Percentiles rank a stretch among this genome's conserved stretches.
phyloP scores from a whole-genome alignment of 2,888 invertebrate species.

The Mellilla xanthometata region DNA sequence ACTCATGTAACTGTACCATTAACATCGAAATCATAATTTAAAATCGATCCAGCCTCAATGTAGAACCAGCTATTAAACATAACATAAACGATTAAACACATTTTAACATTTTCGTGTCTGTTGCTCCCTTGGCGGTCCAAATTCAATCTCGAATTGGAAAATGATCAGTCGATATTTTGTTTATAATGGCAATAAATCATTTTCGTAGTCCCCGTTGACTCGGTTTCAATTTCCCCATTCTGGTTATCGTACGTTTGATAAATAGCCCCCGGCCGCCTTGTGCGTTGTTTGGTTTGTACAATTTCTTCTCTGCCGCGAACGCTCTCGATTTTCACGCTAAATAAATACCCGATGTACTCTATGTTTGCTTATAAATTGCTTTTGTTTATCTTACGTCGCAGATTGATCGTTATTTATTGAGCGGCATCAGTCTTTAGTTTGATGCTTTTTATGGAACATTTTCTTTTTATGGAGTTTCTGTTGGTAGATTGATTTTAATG shows the following conservation, averaged over 20 bases:
- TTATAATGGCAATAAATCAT: constrained; percentile 79
- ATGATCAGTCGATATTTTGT: constrained; percentile 78
- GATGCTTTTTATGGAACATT: constrained; percentile 22
- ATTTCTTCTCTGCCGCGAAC: constrained; percentile 55
- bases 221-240: constrained; percentile 78
- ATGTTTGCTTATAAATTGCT: constrained; percentile 69
- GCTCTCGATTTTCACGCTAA: constrained; percentile 67
- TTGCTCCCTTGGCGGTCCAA: constrained; percentile 58
- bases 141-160: constrained; percentile 72
- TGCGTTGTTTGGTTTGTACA: constrained; percentile 64
- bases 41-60: constrained; percentile 24
- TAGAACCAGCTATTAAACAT: constrained; percentile 30
- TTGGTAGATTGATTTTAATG: constrained; percentile 18
- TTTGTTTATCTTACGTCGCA: constrained; percentile 60
- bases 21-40: constrained; percentile 25
- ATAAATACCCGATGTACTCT: constrained; percentile 64
- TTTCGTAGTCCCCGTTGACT: constrained; percentile 70
- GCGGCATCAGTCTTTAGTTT: constrained; percentile 36
- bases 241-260: constrained; percentile 79
- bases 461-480: constrained; percentile 20
- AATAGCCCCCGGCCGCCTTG: constrained; percentile 64
- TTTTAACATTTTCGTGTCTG: constrained; percentile 38
- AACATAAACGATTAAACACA: constrained; percentile 46
- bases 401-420: constrained; percentile 66
- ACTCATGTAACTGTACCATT: constrained; percentile 25